A percentile compares a stretch with the other conserved stretches of the same genome.
These are phyloP conservation scores for Micromesistius poutassou DNA, from an alignment of 2,797 vertebrate genomes.

Conservation along the genomic window DNA sequence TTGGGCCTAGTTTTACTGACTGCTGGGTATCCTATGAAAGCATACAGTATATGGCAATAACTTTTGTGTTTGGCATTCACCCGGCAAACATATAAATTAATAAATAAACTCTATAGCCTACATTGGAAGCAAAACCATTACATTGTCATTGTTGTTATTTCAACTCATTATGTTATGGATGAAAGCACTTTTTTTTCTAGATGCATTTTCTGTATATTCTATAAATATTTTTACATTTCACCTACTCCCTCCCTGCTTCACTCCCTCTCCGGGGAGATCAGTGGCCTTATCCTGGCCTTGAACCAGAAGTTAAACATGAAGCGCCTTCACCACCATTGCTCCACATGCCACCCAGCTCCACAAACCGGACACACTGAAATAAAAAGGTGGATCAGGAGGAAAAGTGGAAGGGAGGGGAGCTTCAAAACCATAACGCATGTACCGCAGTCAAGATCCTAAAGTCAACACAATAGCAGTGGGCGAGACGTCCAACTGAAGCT, in stretches of 20 bases:
- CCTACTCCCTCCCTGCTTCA: neutral
- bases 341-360: neutral
- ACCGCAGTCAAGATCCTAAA: neutral
- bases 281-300: neutral
- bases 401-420: neutral
- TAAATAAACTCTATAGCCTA: no score
- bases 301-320: neutral
- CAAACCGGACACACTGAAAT: neutral
- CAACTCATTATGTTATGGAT: neutral
- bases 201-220: neutral
- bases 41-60: neutral
- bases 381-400: neutral
- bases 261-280: neutral
- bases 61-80: neutral
- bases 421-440: neutral
- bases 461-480: neutral
- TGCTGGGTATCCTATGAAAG: neutral
- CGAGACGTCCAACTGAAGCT: neutral
- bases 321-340: no score
- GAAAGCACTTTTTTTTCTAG: neutral
- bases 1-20: neutral
- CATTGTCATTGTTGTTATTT: no score
- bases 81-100: neutral
- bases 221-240: neutral
- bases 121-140: no score